A percentile compares a stretch with the other conserved stretches of the same genome.
Evolutionary conservation across 2,888 invertebrate species (phyloP).

Genomic region (Meloe dianella): DNA sequence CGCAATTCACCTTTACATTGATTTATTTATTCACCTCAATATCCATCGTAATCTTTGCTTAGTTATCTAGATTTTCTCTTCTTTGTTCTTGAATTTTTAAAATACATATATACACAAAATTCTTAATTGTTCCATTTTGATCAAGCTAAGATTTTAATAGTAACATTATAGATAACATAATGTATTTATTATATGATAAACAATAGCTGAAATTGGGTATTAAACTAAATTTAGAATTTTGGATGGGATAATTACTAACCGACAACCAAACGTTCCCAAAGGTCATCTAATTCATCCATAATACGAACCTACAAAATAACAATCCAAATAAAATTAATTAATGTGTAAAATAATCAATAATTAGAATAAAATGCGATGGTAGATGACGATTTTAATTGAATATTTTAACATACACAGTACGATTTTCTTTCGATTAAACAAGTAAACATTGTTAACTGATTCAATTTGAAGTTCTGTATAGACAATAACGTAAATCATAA

Average conservation of each 20-base stretch:
- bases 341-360: too few species aligned
- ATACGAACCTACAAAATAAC: background rate
- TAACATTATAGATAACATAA: background rate
- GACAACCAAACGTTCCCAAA: background rate
- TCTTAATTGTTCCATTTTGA: too few species aligned
- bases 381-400: too few species aligned
- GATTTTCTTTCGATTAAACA: background rate
- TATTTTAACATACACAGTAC: background rate
- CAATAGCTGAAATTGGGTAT: background rate
- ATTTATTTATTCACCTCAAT: background rate
- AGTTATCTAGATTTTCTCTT: background rate
- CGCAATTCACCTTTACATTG: background rate
- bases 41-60: background rate
- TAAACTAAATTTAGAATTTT: slow-evolving; percentile 1
- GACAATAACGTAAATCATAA: background rate
- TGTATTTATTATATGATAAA: too few species aligned
- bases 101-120: background rate
- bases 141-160: too few species aligned
- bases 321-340: too few species aligned
- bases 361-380: too few species aligned
- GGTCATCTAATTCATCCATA: background rate
- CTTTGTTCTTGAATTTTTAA: background rate
- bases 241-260: background rate
- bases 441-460: background rate
- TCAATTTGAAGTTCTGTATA: background rate